These are phyloP conservation scores for Ecdyonurus torrentis DNA, from an alignment of 2,888 invertebrate genomes.

Conservation along the genomic window DNA sequence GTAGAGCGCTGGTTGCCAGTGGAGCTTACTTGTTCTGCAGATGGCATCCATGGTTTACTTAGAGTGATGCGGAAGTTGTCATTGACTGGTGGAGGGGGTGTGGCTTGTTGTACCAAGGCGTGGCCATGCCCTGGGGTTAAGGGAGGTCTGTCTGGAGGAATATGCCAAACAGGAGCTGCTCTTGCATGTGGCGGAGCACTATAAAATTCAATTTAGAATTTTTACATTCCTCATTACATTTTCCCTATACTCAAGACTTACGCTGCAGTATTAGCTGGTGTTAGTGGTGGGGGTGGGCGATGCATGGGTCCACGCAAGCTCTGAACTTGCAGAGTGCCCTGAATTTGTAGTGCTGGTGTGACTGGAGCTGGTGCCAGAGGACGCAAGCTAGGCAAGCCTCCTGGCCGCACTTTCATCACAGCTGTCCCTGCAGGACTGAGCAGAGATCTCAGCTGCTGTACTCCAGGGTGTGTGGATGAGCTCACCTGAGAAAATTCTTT, in stretches of 20 bases:
- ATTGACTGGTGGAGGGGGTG: background rate
- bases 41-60: background rate
- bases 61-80: constrained; percentile 1
- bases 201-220: background rate
- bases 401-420: background rate
- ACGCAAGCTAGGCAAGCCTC: background rate
- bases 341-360: background rate
- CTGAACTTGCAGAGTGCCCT: background rate
- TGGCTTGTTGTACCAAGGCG: background rate
- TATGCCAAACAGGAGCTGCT: background rate
- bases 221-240: background rate
- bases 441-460: background rate
- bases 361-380: background rate
- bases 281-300: background rate
- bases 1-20: background rate
- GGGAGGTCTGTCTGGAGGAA: constrained; percentile 1
- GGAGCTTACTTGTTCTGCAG: background rate
- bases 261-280: background rate
- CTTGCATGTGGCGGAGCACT: background rate
- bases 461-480: constrained; percentile 40
- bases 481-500: constrained; percentile 37
- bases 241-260: background rate
- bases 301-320: background rate
- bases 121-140: background rate
- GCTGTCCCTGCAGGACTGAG: background rate